Percentiles rank a stretch among this genome's conserved stretches.
Evolutionary conservation across 2,113 vertebrate genomes (phyloP).

Genomic region (Corythaixoides concolor): DNA sequence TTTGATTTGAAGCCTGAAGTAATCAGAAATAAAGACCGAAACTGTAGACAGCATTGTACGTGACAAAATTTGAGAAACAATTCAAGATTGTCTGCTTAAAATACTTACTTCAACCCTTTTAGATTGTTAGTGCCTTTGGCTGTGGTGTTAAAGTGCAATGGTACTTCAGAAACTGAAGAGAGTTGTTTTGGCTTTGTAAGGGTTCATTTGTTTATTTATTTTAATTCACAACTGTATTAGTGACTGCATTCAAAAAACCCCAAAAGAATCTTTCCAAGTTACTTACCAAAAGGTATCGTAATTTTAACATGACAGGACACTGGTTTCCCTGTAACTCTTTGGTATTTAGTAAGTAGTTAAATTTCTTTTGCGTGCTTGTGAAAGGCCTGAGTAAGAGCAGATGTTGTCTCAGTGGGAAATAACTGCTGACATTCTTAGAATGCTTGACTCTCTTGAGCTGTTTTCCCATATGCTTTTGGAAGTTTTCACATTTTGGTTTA

Average conservation of each 20-base stretch:
- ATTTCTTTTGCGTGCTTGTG: not conserved
- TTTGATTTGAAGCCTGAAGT: not conserved
- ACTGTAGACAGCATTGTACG: not conserved
- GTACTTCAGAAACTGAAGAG: not conserved
- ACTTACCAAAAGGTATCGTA: not conserved
- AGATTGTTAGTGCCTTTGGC: not conserved
- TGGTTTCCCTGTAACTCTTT: not conserved
- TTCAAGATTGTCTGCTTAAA: not conserved
- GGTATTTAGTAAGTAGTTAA: not conserved
- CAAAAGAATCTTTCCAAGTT: not conserved
- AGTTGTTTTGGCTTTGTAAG: not conserved
- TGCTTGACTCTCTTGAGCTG: not conserved
- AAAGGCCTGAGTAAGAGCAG: not conserved
- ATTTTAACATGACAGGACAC: not conserved
- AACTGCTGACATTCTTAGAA: not conserved
- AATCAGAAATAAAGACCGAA: not conserved
- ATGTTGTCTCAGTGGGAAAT: conserved; percentile 1
- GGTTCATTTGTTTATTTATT: not conserved
- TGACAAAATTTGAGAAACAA: not conserved
- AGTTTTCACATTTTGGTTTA: not conserved
- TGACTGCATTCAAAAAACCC: not conserved
- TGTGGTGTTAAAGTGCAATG: not conserved
- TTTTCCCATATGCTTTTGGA: not conserved
- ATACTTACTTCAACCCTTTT: not conserved
- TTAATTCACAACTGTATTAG: not conserved